Percentiles rank a stretch among this genome's conserved stretches.
Evolutionary conservation across 2,113 vertebrate species (phyloP).

Genomic region (Xerus inauris): DNA sequence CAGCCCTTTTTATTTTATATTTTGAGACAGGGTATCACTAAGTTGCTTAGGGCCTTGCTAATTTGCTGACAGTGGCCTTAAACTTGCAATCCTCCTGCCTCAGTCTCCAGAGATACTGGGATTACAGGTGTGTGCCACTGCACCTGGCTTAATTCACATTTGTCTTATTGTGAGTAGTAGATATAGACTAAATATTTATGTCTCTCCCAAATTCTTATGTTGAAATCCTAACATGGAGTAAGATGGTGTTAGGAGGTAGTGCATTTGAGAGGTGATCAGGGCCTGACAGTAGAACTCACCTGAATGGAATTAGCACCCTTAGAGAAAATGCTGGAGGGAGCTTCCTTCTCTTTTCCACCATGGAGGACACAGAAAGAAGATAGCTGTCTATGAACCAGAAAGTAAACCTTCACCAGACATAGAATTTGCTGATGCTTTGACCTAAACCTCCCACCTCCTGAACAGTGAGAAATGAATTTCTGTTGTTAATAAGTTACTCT

Average conservation of each 20-base stretch:
- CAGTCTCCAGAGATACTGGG: no score
- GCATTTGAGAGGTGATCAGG: not conserved
- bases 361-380: not conserved
- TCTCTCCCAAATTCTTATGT: not conserved
- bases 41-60: no score
- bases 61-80: no score
- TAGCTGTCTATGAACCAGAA: no score
- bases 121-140: no score
- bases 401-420: not conserved
- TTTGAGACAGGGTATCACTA: no score
- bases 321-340: not conserved
- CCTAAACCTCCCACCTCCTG: not conserved
- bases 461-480: not conserved
- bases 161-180: not conserved
- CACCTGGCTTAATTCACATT: not conserved
- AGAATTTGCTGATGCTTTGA: not conserved
- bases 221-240: not conserved
- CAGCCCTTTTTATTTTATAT: no score
- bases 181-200: not conserved
- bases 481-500: not conserved
- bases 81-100: no score
- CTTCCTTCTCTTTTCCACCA: not conserved
- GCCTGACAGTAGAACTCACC: not conserved
- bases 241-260: not conserved
- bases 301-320: not conserved